phyloP scores from a whole-genome alignment of 1,140 invertebrate species.

The Drosophila rhopaloa region DNA sequence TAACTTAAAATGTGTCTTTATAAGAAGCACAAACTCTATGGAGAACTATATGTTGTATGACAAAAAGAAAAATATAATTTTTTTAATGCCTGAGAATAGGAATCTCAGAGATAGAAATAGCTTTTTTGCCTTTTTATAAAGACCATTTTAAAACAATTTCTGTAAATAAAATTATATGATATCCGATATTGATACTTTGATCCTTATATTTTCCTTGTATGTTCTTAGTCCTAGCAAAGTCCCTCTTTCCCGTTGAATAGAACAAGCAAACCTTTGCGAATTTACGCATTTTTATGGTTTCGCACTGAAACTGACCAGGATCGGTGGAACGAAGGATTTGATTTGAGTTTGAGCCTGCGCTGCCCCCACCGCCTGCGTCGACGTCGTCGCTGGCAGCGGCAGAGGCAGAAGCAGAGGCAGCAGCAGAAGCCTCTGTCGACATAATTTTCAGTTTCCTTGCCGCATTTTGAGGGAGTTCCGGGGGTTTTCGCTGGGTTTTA shows the following conservation, averaged over 20 bases:
- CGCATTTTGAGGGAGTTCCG: slow-evolving; percentile 12
- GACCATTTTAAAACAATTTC: no score
- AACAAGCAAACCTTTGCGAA: slow-evolving; percentile 50
- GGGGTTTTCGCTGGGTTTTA: slow-evolving; percentile 15
- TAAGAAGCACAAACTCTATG: no score
- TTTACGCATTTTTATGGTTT: slow-evolving; percentile 75
- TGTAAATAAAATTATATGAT: no score
- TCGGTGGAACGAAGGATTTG: slow-evolving; percentile 1
- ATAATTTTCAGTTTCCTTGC: slow-evolving; percentile 75
- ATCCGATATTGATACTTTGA: no score
- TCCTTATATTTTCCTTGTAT: not conserved
- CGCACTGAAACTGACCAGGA: slow-evolving; percentile 42
- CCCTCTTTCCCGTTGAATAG: slow-evolving; percentile 2
- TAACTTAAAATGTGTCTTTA: no score
- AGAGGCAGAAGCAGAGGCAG: slow-evolving; percentile 9
- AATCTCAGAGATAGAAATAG: no score
- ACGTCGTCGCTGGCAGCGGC: slow-evolving; percentile 15
- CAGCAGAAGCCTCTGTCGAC: slow-evolving; percentile 39
- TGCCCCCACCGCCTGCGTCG: slow-evolving; percentile 18
- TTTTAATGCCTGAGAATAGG: no score
- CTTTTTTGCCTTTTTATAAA: no score
- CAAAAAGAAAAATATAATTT: no score
- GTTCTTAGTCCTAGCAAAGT: not conserved
- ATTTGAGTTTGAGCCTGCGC: slow-evolving; percentile 2
- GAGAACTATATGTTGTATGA: no score